Percentiles rank a stretch among this genome's conserved stretches.
phyloP scores from a whole-genome alignment of 2,797 vertebrate genomes.

The Rousettus madagascariensis region DNA sequence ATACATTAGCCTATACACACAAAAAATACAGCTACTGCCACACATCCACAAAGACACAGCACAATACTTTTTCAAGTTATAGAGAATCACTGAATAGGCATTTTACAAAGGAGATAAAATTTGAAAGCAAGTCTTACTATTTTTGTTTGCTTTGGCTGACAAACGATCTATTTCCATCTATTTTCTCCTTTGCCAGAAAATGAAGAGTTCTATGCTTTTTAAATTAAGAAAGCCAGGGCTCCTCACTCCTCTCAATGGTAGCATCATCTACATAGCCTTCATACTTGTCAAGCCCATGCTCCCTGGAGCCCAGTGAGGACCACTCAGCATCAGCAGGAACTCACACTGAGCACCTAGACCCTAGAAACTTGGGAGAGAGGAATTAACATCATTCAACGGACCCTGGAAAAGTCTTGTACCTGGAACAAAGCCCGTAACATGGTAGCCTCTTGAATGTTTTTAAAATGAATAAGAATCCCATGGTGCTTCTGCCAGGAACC shows the following conservation, averaged over 20 bases:
- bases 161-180: background rate
- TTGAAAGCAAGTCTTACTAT: background rate
- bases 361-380: background rate
- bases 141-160: background rate
- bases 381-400: background rate
- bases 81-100: background rate
- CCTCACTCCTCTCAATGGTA: background rate
- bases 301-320: background rate
- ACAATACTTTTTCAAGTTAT: background rate
- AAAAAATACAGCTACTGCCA: background rate
- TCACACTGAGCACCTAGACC: background rate
- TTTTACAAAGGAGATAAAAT: slow-evolving; percentile 30
- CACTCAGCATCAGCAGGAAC: background rate
- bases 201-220: background rate
- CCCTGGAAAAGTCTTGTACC: background rate
- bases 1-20: background rate
- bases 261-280: background rate
- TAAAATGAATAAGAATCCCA: background rate
- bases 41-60: background rate
- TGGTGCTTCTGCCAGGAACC: background rate
- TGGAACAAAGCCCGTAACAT: background rate
- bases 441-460: background rate
- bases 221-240: background rate
- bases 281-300: background rate
- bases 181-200: background rate